Evolutionary conservation across 2,888 invertebrate genomes (phyloP).

Genomic region (Alcis repandata): DNA sequence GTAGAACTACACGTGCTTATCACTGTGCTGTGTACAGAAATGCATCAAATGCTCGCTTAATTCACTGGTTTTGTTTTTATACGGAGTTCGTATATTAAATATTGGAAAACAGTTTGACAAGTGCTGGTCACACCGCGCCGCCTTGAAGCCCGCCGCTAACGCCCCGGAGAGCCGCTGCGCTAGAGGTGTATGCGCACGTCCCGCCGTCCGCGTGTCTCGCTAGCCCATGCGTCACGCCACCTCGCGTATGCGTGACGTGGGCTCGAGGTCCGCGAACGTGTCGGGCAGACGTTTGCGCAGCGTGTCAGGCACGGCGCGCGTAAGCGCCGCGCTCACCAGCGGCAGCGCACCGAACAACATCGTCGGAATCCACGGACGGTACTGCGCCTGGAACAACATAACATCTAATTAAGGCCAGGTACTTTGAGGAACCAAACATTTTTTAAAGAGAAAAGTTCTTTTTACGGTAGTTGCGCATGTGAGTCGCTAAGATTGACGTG

Average conservation of each 20-base stretch:
- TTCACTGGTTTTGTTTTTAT: neutral
- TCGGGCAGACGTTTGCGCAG: conserved; percentile 87
- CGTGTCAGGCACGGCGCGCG: conserved; percentile 88
- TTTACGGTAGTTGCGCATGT: too few species aligned
- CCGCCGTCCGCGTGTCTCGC: neutral
- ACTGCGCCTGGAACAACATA: conserved; percentile 59
- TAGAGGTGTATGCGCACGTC: neutral
- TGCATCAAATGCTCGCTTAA: neutral
- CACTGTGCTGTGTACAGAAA: too few species aligned
- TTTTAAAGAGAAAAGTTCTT: too few species aligned
- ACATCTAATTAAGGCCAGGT: neutral
- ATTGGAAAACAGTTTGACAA: neutral
- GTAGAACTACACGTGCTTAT: too few species aligned
- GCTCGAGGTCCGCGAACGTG: conserved; percentile 83
- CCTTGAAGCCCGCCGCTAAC: too few species aligned
- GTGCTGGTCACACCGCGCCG: neutral
- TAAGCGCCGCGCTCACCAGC: conserved; percentile 82
- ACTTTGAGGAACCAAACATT: too few species aligned
- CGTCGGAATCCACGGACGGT: conserved; percentile 82
- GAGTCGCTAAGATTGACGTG: too few species aligned
- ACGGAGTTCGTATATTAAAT: neutral
- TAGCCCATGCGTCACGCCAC: conserved; percentile 9
- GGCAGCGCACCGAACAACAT: conserved; percentile 83
- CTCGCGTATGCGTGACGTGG: conserved; percentile 33
- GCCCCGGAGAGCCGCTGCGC: too few species aligned